These are phyloP conservation scores for Drosophila falleni DNA, from an alignment of 2,888 invertebrate genomes.

Conservation along the genomic window DNA sequence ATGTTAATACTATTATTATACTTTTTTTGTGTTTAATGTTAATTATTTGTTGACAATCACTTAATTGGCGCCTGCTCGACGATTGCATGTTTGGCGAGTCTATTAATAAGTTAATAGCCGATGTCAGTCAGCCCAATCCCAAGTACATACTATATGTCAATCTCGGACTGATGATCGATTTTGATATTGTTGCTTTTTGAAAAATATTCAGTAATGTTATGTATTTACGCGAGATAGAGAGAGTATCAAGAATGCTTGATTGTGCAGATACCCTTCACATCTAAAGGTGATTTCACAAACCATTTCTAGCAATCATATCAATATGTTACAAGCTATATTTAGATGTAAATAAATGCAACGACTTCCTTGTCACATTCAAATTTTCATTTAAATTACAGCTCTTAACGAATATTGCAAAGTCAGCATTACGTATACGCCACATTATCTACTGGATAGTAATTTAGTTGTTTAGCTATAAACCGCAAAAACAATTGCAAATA, in stretches of 20 bases:
- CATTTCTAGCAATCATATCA: not conserved
- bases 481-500: conserved; percentile 14
- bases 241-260: not conserved
- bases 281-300: not conserved
- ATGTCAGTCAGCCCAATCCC: conserved; percentile 24
- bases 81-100: conserved; percentile 49
- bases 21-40: conserved; percentile 16
- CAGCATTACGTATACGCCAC: conserved; percentile 19
- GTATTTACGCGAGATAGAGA: not conserved
- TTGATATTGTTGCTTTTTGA: conserved; percentile 6
- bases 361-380: not conserved
- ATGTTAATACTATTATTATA: conserved; percentile 29
- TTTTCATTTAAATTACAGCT: not conserved
- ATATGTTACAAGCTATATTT: not conserved
- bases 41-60: conserved; percentile 66
- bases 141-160: conserved; percentile 41
- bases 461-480: conserved; percentile 15
- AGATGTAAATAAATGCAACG: not conserved
- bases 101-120: conserved; percentile 49
- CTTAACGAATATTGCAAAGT: conserved; percentile 3
- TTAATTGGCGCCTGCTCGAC: conserved; percentile 58
- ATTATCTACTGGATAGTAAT: not conserved
- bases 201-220: conserved; percentile 17
- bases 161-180: conserved; percentile 17
- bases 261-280: not conserved